phyloP scores from a whole-genome alignment of 2,797 vertebrate species.

The Somateria mollissima region DNA sequence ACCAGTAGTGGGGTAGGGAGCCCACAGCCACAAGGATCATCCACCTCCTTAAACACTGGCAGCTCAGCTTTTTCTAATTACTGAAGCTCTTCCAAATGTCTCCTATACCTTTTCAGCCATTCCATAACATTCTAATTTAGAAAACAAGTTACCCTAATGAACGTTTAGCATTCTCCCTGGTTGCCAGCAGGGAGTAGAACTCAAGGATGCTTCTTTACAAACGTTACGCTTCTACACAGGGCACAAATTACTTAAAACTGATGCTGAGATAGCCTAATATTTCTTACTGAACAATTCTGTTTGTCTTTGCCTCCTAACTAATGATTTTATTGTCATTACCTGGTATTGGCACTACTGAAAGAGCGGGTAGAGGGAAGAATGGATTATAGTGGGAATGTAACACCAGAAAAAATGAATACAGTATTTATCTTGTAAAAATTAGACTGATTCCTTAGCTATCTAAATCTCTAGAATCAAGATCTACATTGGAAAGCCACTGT shows the following conservation, averaged over 20 bases:
- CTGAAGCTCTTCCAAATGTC: background rate
- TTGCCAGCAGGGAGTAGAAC: background rate
- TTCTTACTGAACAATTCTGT: background rate
- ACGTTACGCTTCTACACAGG: background rate
- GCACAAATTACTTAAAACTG: background rate
- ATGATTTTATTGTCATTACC: background rate
- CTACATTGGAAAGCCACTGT: background rate
- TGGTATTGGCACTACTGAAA: background rate
- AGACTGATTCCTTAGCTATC: background rate
- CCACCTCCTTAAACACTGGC: background rate
- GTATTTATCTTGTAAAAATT: background rate
- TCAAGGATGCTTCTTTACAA: background rate
- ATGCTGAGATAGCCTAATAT: background rate
- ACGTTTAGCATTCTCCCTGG: background rate
- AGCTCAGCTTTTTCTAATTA: background rate
- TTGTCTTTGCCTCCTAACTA: background rate
- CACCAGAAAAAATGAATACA: background rate
- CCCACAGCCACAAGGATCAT: background rate
- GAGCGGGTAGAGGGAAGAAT: background rate
- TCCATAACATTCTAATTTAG: background rate
- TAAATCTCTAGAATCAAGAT: background rate
- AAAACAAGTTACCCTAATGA: background rate
- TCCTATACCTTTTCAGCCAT: background rate
- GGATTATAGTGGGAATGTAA: background rate
- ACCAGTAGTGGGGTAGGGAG: background rate